Percentiles rank a stretch among this genome's conserved stretches.
Conservation (phyloP, 2,113 vertebrate genomes). For the Malurus cyaneus region DNA sequence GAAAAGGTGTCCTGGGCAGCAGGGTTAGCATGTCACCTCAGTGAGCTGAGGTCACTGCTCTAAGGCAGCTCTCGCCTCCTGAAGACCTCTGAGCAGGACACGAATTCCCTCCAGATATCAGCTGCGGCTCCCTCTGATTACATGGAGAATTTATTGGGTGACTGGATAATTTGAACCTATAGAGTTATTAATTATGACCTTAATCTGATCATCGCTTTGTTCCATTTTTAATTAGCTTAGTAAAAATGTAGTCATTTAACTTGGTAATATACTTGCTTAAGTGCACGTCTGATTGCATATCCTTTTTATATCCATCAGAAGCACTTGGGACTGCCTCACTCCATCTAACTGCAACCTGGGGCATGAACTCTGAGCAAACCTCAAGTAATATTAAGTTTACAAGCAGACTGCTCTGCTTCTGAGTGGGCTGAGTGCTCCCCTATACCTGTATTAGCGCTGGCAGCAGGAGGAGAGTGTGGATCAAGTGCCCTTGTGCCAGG, state of each 20-base stretch:
- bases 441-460: neutral
- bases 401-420: neutral
- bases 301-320: conserved; percentile 38
- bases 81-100: neutral
- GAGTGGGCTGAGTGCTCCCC: neutral
- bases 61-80: neutral
- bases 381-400: neutral
- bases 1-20: neutral
- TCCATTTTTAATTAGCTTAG: conserved; percentile 65
- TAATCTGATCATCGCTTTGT: conserved; percentile 63
- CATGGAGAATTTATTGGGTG: conserved; percentile 18
- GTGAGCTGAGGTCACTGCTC: neutral
- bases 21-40: rapidly evolving
- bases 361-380: conserved; percentile 21
- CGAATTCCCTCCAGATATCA: neutral
- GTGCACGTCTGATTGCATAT: conserved; percentile 22
- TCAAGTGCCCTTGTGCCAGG: neutral
- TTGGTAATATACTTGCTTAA: conserved; percentile 42
- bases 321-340: neutral
- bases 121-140: neutral
- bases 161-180: conserved; percentile 41
- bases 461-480: neutral
- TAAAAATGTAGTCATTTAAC: conserved; percentile 43
- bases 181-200: conserved; percentile 62
- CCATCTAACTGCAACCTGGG: conserved; percentile 7